Evolutionary conservation across 2,888 invertebrate genomes (phyloP).

Genomic region (Lacanobia wlatinum): DNA sequence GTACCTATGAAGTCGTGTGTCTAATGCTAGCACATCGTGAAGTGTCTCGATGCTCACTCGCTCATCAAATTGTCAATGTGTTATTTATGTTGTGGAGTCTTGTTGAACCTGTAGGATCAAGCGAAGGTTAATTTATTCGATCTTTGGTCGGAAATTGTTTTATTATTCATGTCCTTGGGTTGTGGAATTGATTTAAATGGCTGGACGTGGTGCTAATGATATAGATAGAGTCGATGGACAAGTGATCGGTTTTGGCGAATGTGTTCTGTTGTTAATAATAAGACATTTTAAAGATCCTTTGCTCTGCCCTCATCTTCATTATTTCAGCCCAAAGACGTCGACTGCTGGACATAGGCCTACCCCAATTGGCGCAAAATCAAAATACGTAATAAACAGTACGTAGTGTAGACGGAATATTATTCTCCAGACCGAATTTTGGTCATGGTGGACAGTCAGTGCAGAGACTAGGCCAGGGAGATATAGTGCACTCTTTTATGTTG

Average conservation of each 20-base stretch:
- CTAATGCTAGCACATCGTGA: constrained; percentile 44
- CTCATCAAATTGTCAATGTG: constrained; percentile 53
- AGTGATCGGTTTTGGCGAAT: background rate
- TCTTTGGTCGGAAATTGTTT: constrained; percentile 6
- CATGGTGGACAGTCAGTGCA: too few species aligned
- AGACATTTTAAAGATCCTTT: background rate
- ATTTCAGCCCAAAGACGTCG: too few species aligned
- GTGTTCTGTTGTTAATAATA: background rate
- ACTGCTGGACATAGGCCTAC: too few species aligned
- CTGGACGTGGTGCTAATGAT: background rate
- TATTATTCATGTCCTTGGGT: background rate
- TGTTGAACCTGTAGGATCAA: constrained; percentile 37
- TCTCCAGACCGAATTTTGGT: too few species aligned
- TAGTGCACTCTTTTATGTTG: too few species aligned
- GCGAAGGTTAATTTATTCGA: constrained; percentile 30
- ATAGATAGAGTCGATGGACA: too few species aligned
- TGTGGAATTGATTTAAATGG: constrained; percentile 8
- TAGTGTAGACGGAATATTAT: too few species aligned
- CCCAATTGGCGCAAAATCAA: too few species aligned
- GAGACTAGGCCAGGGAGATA: too few species aligned
- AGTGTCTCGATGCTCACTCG: constrained; percentile 34
- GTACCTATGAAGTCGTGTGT: constrained; percentile 21
- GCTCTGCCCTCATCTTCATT: too few species aligned
- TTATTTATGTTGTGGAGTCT: constrained; percentile 40
- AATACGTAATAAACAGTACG: too few species aligned